Conservation (phyloP, 2,797 vertebrate species). For the Enteromius viviparus region DNA sequence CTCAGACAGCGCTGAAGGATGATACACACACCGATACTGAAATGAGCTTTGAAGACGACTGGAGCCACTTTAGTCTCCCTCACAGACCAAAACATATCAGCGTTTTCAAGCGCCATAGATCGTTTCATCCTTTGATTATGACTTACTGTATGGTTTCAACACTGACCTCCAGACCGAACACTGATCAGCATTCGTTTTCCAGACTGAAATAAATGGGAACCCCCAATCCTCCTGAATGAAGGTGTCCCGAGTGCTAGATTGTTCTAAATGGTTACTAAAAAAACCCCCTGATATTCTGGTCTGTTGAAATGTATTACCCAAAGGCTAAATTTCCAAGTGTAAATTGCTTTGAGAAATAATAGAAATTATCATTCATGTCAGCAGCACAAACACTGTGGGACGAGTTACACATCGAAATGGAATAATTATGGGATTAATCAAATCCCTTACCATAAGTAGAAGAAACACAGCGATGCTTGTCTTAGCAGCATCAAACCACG, state of each 20-base stretch:
- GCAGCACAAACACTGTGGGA: not conserved
- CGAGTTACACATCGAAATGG: not conserved
- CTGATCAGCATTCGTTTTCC: not conserved
- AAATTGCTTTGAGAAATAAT: not conserved
- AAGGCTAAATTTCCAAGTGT: not conserved
- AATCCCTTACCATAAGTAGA: not conserved
- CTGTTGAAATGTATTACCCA: not conserved
- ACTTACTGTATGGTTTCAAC: not conserved
- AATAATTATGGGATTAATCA: not conserved
- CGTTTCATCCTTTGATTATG: not conserved
- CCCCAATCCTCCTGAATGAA: not conserved
- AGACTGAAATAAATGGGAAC: conserved; percentile 1
- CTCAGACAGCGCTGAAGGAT: conserved; percentile 36
- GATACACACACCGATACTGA: conserved; percentile 20
- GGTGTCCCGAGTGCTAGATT: not conserved
- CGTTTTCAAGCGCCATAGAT: not conserved
- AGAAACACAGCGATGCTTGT: conserved; percentile 6
- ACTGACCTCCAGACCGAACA: conserved; percentile 5
- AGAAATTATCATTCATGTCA: not conserved
- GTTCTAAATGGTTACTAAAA: not conserved
- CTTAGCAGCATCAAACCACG: not conserved
- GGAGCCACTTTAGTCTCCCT: conserved; percentile 15
- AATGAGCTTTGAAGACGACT: conserved; percentile 16
- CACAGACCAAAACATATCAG: not conserved
- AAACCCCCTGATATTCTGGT: not conserved